These are phyloP conservation scores for fruit fly (Drosophila melanogaster) DNA, from an alignment of 1,140 invertebrate genomes.

Conservation along the genomic window Release_6_plus_ISO1_MT NT_033779.5:6622001-6622500, in stretches of 20 bases:
- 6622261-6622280: conserved; percentile 54
- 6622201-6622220: conserved; percentile 45
- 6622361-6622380: too few species aligned
- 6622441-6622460: too few species aligned
- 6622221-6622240: conserved; percentile 73
- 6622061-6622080: conserved; percentile 57
- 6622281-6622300: conserved; percentile 28
- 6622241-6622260: conserved; percentile 71
- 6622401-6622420: background rate
- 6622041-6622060: conserved; percentile 40
- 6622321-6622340: conserved; percentile 47
- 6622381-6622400: too few species aligned
- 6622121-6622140: background rate
- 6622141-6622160: conserved; percentile 15
- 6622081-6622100: conserved; percentile 39
- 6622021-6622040: background rate
- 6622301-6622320: conserved; percentile 29
- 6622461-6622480: too few species aligned
- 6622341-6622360: background rate
- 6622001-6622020: conserved; percentile 13
- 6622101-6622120: conserved; percentile 15
- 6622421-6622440: background rate
- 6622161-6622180: conserved; percentile 29
- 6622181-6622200: conserved; percentile 42
- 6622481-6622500: too few species aligned